Evolutionary conservation across 2,888 invertebrate species (phyloP).

Genomic region (Troides aeacus): DNA sequence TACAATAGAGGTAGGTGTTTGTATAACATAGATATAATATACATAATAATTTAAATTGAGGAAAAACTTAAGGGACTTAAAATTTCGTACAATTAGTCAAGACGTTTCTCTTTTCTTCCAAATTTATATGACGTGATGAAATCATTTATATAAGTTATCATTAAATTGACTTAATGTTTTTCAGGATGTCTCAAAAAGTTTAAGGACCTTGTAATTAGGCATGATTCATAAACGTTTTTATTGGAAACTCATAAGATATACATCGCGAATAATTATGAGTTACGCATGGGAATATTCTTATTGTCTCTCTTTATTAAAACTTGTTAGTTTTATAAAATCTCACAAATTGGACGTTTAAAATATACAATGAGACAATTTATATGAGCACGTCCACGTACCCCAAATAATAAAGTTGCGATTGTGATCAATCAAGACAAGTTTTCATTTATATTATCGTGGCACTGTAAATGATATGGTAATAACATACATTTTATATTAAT

Average conservation of each 20-base stretch:
- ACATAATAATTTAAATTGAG: too few species aligned
- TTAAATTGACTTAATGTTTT: neutral
- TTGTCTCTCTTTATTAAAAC: constrained; percentile 22
- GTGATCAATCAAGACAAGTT: neutral
- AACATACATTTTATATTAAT: neutral
- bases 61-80: too few species aligned
- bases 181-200: constrained; percentile 17
- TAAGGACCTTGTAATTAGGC: constrained; percentile 24
- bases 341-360: constrained; percentile 14
- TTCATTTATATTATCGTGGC: neutral
- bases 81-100: too few species aligned
- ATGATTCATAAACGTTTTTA: constrained; percentile 36
- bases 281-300: constrained; percentile 29
- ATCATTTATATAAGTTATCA: neutral
- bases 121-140: too few species aligned
- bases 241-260: constrained; percentile 40
- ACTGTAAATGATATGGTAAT: neutral
- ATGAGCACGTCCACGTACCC: neutral
- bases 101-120: too few species aligned
- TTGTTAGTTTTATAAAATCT: constrained; percentile 23
- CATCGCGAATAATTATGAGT: constrained; percentile 39
- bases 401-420: neutral
- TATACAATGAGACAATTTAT: constrained; percentile 4
- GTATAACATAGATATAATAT: too few species aligned
- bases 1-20: too few species aligned